These are phyloP conservation scores for Pogonomyrmex barbatus DNA, from an alignment of 1,140 invertebrate species.

Conservation along the genomic window DNA sequence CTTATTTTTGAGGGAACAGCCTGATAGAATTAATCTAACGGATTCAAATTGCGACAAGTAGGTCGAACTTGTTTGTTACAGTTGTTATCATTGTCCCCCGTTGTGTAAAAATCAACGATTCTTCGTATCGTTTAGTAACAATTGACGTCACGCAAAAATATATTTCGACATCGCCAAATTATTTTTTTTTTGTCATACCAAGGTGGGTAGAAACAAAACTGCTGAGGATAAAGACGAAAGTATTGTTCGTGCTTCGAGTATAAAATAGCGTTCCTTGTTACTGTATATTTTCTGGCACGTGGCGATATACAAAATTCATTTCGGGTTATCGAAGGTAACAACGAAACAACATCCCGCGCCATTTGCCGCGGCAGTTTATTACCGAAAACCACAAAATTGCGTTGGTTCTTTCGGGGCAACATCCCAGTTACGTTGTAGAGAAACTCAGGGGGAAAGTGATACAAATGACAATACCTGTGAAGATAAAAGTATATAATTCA, in stretches of 20 bases:
- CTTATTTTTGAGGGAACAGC: neutral
- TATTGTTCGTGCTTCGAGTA: neutral
- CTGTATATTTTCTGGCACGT: constrained; percentile 12
- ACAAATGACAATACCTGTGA: constrained; percentile 3
- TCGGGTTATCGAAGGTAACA: constrained; percentile 16
- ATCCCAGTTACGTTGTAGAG: neutral
- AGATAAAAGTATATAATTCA: neutral
- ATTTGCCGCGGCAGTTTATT: constrained; percentile 12
- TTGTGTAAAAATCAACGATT: neutral
- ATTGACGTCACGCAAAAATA: neutral
- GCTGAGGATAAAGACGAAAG: constrained; percentile 10
- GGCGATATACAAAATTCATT: constrained; percentile 38
- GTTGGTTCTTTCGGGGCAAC: neutral
- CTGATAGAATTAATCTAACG: too few relatives aligned
- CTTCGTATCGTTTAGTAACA: neutral
- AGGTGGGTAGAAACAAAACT: neutral
- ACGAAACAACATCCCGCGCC: neutral
- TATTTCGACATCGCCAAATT: neutral
- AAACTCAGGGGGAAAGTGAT: neutral
- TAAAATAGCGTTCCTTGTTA: constrained; percentile 13
- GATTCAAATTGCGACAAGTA: too few relatives aligned
- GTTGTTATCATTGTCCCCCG: neutral
- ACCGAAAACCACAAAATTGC: too few relatives aligned
- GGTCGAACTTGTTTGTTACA: too few relatives aligned
- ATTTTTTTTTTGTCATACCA: neutral